Conservation (phyloP, 2,888 invertebrate species). For the Syritta pipiens region DNA sequence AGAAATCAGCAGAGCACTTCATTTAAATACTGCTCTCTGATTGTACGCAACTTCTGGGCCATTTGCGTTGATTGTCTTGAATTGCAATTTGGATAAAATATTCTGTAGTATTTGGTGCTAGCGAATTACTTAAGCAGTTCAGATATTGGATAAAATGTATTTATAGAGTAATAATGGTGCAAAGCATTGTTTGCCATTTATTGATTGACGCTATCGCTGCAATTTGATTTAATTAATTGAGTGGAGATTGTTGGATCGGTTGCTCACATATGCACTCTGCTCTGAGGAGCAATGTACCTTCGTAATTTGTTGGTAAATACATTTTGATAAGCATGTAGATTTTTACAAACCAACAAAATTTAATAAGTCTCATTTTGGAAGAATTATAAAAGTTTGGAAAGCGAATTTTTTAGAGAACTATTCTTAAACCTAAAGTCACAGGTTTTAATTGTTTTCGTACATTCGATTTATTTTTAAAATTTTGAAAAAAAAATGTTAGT, state of each 20-base stretch:
- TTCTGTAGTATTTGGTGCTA: not conserved
- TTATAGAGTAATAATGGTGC: not conserved
- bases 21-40: not conserved
- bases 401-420: too few species aligned
- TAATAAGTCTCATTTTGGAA: too few species aligned
- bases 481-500: too few species aligned
- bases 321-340: conserved; percentile 20
- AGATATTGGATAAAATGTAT: not conserved
- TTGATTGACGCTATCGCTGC: conserved; percentile 5
- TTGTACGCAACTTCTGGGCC: not conserved
- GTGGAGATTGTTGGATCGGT: not conserved
- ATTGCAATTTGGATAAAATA: conserved; percentile 8
- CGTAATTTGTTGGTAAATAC: not conserved
- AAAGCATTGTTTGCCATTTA: not conserved
- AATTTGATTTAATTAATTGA: conserved; percentile 7
- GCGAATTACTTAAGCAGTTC: conserved; percentile 14
- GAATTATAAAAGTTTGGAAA: too few species aligned
- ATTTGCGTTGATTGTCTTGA: conserved; percentile 2
- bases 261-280: not conserved
- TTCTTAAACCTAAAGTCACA: too few species aligned
- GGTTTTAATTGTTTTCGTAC: too few species aligned
- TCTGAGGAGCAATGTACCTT: not conserved
- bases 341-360: too few species aligned
- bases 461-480: too few species aligned
- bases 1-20: not conserved